Percentiles rank a stretch among this genome's conserved stretches.
Conservation (phyloP, 2,113 vertebrate species). For the Strix aluco region DNA sequence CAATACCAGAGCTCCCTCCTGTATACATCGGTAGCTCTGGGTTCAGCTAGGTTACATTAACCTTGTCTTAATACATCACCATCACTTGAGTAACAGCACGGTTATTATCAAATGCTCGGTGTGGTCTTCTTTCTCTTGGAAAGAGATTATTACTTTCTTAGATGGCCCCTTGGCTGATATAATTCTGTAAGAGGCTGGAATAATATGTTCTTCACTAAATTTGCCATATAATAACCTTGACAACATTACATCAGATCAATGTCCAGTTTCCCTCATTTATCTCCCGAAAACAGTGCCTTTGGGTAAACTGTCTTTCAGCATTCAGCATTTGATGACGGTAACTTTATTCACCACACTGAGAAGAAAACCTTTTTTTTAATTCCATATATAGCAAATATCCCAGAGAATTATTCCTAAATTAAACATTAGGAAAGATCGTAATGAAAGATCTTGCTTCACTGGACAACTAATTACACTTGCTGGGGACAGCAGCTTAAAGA, state of each 20-base stretch:
- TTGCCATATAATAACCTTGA: background rate
- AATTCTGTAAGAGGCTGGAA: background rate
- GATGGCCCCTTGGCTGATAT: background rate
- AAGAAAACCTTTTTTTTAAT: background rate
- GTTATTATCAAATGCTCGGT: background rate
- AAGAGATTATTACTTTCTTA: slow-evolving; percentile 1
- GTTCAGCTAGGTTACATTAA: background rate
- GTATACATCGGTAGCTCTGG: background rate
- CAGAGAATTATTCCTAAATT: slow-evolving; percentile 6
- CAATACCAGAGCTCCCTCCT: background rate
- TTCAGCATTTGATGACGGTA: background rate
- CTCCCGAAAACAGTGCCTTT: background rate
- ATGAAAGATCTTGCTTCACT: background rate
- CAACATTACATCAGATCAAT: background rate
- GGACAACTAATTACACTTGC: slow-evolving; percentile 1
- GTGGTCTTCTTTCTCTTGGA: background rate
- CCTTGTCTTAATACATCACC: background rate
- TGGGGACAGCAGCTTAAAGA: slow-evolving; percentile 6
- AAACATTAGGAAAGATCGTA: background rate
- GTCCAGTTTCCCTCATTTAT: background rate
- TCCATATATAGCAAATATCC: background rate
- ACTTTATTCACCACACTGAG: background rate
- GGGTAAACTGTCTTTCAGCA: background rate
- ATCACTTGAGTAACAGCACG: background rate
- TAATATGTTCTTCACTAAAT: background rate